Evolutionary conservation across 2,113 vertebrate species (phyloP), one percentile per base, ranked within the genome.

Genomic region (Ciconia maguari): DNA sequence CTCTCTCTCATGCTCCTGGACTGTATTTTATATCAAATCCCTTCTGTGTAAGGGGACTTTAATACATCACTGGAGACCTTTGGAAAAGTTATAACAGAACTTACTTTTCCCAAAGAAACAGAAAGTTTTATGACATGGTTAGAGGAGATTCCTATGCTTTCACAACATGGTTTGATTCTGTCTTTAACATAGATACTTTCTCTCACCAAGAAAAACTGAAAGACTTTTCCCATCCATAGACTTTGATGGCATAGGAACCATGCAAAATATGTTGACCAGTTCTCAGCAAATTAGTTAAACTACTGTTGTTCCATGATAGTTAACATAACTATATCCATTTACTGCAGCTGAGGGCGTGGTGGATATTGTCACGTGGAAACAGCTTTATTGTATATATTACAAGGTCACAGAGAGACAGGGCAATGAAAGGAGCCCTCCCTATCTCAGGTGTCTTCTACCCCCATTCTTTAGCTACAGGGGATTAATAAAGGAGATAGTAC

Each of bases 1-100:
- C 85, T 94, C 89, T 51, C 89, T 89, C 93, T 91, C 69, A 52
- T 77, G 83, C 77, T 93, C 66, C 87, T 83, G 60, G 83, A 87
- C 94, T 76, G 51, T 83, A 96, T 96, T 97, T 97, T 94, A 91
- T 90, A 93, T 90, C 81, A 94, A 93, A 95, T 30, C 90, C 51
- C 42, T 94, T 88, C 87, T 91, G 70, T 65, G 75, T 24, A 94
- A 94, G 61, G 49, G 75, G 90, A 93, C 81, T 91, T 97, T 90
- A 95, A 96, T 93, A 90, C 58, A 94, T 38, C 90, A 94, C 79
- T 85, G 36, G 92, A 96, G 96, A 91, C 84, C 25, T 86, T 81
- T 76, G 54, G 75, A 83, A 94, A 94, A 95, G 71, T 81, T 95
- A 29, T 62, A 90, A 92, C 74, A 91, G 79, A 93, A 90, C 72